A percentile compares a stretch with the other conserved stretches of the same genome.
phyloP scores from a whole-genome alignment of 2,797 vertebrate genomes.

The Vultur gryphus region DNA sequence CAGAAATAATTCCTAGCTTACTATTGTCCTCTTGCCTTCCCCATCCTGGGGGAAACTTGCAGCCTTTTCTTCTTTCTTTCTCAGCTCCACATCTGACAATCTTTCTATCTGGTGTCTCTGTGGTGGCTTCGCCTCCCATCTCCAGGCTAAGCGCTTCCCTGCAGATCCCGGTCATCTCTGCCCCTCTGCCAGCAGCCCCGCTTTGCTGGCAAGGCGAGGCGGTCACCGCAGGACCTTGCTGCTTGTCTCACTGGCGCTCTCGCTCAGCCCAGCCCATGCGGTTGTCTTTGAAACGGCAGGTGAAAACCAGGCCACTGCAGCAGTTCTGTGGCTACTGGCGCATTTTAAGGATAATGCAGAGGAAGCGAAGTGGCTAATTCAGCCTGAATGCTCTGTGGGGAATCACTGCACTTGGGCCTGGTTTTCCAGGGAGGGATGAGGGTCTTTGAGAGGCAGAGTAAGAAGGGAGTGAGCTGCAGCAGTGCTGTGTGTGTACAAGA shows the following conservation, averaged over 20 bases:
- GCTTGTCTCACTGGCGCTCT: not conserved
- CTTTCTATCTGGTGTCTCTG: not conserved
- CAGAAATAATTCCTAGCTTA: not conserved
- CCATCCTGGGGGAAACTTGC: not conserved
- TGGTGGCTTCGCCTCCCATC: not conserved
- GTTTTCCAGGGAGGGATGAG: not conserved
- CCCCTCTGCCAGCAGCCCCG: not conserved
- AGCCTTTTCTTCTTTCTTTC: conserved; percentile 19
- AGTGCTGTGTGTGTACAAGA: not conserved
- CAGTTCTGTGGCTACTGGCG: not conserved
- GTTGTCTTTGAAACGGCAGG: not conserved
- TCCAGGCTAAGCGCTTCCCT: not conserved
- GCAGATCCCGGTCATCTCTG: not conserved
- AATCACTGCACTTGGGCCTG: not conserved
- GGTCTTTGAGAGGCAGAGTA: not conserved
- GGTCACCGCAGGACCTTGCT: not conserved
- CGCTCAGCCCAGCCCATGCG: not conserved
- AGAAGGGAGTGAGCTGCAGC: not conserved
- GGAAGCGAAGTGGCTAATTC: not conserved
- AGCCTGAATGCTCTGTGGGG: not conserved
- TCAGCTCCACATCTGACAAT: not conserved
- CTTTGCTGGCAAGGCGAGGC: not conserved
- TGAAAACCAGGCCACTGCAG: conserved; percentile 48
- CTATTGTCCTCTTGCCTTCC: not conserved
- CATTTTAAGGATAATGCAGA: not conserved